These are phyloP conservation scores for Cephus sareptanus DNA, from an alignment of 2,888 invertebrate genomes.

Conservation along the genomic window DNA sequence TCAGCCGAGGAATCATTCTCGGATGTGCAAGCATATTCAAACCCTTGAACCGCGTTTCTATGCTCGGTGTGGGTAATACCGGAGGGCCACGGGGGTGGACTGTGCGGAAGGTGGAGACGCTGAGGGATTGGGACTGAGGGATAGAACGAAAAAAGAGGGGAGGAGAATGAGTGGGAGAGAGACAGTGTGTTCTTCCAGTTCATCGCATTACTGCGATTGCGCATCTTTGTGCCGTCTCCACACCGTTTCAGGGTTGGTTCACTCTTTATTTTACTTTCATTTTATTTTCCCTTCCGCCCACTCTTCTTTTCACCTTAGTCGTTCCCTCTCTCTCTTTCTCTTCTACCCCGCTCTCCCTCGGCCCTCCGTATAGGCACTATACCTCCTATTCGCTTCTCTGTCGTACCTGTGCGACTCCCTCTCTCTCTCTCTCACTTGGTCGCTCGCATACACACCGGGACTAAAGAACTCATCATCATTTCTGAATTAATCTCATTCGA, in stretches of 20 bases:
- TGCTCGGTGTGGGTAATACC: neutral
- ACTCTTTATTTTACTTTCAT: neutral
- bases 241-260: conserved; percentile 19
- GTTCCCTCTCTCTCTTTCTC: neutral
- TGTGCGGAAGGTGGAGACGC: neutral
- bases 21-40: conserved; percentile 7
- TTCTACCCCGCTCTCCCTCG: neutral
- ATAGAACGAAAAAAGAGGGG: conserved; percentile 4
- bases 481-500: conserved; percentile 60
- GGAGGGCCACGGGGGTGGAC: neutral
- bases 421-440: neutral
- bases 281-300: neutral
- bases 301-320: neutral
- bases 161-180: neutral
- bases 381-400: neutral
- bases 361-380: neutral
- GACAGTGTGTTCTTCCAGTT: conserved; percentile 6
- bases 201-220: conserved; percentile 26
- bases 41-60: conserved; percentile 13
- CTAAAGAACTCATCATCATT: conserved; percentile 45
- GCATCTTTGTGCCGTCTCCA: conserved; percentile 24
- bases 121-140: conserved; percentile 12
- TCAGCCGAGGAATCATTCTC: conserved; percentile 16
- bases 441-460: conserved; percentile 23
- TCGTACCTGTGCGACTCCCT: conserved; percentile 21